Evolutionary conservation across 2,888 invertebrate genomes (phyloP).

Genomic region (Cephus rjabovi): DNA sequence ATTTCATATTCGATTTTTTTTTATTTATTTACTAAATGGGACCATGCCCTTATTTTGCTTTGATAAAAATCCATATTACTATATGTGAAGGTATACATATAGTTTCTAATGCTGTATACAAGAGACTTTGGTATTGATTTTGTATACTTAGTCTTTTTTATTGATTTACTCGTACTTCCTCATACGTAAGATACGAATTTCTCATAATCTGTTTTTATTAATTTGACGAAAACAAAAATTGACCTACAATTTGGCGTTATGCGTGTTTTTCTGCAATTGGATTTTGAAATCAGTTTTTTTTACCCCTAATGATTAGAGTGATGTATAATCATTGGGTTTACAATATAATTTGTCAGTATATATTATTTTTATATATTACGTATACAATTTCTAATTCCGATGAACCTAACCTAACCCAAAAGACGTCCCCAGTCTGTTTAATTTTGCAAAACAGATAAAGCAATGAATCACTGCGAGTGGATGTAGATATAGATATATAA

Average conservation of each 20-base stretch:
- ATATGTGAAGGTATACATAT: neutral
- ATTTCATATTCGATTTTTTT: neutral
- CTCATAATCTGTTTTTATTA: neutral
- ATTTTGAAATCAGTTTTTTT: neutral
- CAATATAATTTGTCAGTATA: neutral
- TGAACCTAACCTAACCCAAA: neutral
- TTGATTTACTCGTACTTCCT: neutral
- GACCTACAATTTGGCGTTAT: neutral
- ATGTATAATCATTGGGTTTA: neutral
- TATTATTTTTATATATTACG: neutral
- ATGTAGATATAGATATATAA: neutral
- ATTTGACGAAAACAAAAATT: neutral
- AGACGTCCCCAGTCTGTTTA: neutral
- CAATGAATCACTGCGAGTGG: constrained; percentile 25
- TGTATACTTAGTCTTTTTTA: neutral
- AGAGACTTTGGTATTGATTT: neutral
- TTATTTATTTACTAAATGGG: neutral
- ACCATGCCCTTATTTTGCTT: neutral
- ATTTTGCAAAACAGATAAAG: constrained; percentile 27
- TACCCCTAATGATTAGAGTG: neutral
- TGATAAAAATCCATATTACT: neutral
- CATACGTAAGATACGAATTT: neutral
- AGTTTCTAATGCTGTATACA: too few relatives aligned
- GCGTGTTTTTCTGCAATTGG: neutral
- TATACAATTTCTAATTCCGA: neutral